Conservation (phyloP, 2,888 invertebrate species). For the Clepsis dumicolana region DNA sequence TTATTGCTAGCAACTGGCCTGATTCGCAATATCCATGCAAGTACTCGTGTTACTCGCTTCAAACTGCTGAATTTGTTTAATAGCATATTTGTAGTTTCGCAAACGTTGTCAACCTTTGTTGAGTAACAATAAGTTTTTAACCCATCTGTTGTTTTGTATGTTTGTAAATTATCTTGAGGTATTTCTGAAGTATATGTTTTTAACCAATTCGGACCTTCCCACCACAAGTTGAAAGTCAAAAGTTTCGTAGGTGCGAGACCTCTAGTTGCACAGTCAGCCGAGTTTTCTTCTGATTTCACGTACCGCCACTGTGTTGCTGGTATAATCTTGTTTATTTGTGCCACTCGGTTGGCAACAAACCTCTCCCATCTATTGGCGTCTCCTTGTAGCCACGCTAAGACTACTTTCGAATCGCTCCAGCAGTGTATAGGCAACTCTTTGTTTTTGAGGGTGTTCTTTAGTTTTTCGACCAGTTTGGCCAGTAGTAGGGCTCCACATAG, state of each 20-base stretch:
- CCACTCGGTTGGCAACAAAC: constrained; percentile 3
- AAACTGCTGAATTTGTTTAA: neutral
- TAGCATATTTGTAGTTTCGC: too few species aligned
- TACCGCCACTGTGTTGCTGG: constrained; percentile 45
- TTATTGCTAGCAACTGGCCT: too few species aligned
- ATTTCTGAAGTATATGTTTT: too few species aligned
- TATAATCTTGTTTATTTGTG: constrained; percentile 18
- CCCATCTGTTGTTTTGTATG: too few species aligned
- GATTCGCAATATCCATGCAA: neutral
- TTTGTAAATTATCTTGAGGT: too few species aligned
- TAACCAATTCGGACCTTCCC: neutral
- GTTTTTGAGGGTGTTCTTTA: neutral
- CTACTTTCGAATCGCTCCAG: constrained; percentile 12
- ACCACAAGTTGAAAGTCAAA: neutral
- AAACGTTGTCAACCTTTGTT: too few species aligned
- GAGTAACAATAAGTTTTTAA: too few species aligned
- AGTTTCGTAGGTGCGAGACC: neutral
- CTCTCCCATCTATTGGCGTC: constrained; percentile 6
- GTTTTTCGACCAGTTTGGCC: constrained; percentile 3
- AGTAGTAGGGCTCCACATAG: constrained; percentile 1
- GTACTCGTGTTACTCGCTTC: neutral
- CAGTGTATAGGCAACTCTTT: neutral
- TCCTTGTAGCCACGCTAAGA: constrained; percentile 12
- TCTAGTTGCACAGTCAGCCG: constrained; percentile 44
- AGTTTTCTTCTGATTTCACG: constrained; percentile 47